Evolutionary conservation across 2,888 invertebrate species (phyloP).

Genomic region (Keiferia lycopersicella): DNA sequence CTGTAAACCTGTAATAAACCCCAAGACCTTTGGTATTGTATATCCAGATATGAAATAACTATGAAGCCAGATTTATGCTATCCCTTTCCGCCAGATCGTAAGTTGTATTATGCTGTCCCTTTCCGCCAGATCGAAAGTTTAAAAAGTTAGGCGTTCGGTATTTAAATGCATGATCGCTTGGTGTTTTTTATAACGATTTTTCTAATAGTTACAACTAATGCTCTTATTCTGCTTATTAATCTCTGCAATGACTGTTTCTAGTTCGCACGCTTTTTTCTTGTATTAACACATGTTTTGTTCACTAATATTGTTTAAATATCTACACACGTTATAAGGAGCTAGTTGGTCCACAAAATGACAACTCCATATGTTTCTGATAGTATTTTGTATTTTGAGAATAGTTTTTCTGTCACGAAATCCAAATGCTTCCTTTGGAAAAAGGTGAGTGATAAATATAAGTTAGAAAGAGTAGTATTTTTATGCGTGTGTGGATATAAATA

Average conservation of each 20-base stretch:
- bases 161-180: conserved; percentile 13
- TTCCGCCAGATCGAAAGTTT: conserved; percentile 18
- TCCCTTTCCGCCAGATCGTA: conserved; percentile 13
- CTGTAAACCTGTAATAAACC: not conserved
- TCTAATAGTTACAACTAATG: not conserved
- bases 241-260: conserved; percentile 11
- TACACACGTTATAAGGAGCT: not conserved
- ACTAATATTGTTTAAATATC: not conserved
- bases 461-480: not conserved
- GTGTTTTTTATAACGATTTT: conserved; percentile 3
- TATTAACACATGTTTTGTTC: conserved; percentile 17
- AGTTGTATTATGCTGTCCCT: not conserved
- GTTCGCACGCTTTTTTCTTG: conserved; percentile 13
- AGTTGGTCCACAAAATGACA: too few species aligned
- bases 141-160: not conserved
- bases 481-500: not conserved
- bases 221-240: conserved; percentile 9
- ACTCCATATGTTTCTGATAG: too few species aligned
- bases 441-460: not conserved
- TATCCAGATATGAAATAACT: not conserved
- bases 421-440: not conserved
- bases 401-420: too few species aligned
- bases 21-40: not conserved
- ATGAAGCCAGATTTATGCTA: conserved; percentile 5
- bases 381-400: too few species aligned